Evolutionary conservation across 2,113 vertebrate species (phyloP).

Genomic region (Pyrgilauda ruficollis): DNA sequence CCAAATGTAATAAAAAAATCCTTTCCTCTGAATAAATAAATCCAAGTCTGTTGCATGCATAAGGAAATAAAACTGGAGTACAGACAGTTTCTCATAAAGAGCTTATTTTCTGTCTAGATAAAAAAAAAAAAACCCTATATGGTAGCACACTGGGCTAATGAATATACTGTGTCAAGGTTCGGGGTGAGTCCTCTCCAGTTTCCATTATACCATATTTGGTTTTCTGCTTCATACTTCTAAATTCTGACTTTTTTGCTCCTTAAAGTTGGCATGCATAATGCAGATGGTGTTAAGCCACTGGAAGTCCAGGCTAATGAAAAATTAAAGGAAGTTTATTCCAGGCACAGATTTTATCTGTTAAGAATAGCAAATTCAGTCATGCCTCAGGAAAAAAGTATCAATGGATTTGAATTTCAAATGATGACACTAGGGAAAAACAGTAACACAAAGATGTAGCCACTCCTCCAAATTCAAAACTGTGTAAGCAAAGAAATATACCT

Average conservation of each 20-base stretch:
- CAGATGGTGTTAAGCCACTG: background rate
- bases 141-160: background rate
- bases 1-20: background rate
- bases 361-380: background rate
- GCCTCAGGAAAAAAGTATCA: background rate
- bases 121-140: background rate
- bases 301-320: background rate
- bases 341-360: background rate
- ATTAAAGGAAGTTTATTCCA: background rate
- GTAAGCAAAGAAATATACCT: background rate
- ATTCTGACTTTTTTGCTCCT: background rate
- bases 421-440: background rate
- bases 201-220: background rate
- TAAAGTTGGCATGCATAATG: background rate
- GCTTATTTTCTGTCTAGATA: background rate
- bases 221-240: background rate
- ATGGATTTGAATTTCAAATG: background rate
- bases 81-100: background rate
- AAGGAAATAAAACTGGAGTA: background rate
- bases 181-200: background rate
- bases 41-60: background rate
- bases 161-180: background rate
- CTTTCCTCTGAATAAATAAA: background rate
- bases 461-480: background rate
- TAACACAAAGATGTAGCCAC: background rate